phyloP scores from a whole-genome alignment of 2,113 vertebrate species.

The Cervus canadensis region DNA sequence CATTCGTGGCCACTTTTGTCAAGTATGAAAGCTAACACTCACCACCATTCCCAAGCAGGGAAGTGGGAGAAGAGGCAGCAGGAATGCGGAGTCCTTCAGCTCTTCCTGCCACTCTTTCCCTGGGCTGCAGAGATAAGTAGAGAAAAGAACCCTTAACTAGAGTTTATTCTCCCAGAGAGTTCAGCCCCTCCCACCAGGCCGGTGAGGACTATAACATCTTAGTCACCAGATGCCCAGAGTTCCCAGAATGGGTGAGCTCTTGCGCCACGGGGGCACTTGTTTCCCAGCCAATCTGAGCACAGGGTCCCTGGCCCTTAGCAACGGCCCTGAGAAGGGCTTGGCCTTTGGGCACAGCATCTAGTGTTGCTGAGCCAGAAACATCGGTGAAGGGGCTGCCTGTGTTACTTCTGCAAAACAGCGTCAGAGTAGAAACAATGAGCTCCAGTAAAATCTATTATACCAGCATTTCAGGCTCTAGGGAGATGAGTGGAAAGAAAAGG shows the following conservation, averaged over 20 bases:
- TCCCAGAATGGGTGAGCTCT: background rate
- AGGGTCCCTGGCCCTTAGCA: background rate
- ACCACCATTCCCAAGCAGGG: background rate
- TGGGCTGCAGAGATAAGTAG: background rate
- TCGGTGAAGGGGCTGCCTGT: background rate
- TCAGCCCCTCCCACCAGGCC: background rate
- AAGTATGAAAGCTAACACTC: accelerated
- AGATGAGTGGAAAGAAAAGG: background rate
- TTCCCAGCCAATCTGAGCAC: background rate
- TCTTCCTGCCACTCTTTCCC: background rate
- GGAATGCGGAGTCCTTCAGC: background rate
- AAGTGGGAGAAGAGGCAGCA: background rate
- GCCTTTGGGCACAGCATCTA: background rate
- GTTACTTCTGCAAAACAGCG: background rate
- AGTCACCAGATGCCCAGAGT: background rate
- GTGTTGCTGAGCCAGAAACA: background rate
- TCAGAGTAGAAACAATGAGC: background rate
- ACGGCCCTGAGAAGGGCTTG: background rate
- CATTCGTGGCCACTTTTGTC: accelerated
- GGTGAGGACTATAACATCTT: background rate
- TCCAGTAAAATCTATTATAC: constrained; percentile 18
- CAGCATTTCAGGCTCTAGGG: background rate
- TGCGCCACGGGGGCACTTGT: background rate
- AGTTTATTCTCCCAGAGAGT: background rate
- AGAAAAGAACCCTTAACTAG: background rate